A percentile compares a stretch with the other conserved stretches of the same genome.
Conservation (phyloP, 1,140 invertebrate species). For the Drosophila bipectinata region DNA sequence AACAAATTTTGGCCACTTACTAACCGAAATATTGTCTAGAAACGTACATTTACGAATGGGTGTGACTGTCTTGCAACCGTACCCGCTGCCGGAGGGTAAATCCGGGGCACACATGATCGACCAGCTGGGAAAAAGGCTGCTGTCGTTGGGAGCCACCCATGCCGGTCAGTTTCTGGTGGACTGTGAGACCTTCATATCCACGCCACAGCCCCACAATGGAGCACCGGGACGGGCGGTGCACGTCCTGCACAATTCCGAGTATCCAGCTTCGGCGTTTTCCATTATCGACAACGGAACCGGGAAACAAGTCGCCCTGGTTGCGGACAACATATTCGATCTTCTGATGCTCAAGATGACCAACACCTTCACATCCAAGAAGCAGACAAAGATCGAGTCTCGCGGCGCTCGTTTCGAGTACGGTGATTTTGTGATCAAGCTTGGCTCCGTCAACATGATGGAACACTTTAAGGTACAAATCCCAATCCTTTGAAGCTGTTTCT, state of each 20-base stretch:
- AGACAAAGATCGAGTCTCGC: constrained; percentile 95
- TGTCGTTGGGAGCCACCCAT: constrained; percentile 93
- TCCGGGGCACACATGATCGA: constrained; percentile 94
- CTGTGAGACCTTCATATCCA: constrained; percentile 96
- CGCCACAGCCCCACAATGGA: constrained; percentile 87
- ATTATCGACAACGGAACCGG: constrained; percentile 93
- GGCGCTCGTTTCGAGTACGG: constrained; percentile 96
- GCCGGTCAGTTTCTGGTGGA: constrained; percentile 96
- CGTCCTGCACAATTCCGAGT: constrained; percentile 97
- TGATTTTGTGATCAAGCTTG: constrained; percentile 97
- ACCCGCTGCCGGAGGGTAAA: constrained; percentile 93
- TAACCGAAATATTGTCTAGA: neutral
- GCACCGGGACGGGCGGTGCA: constrained; percentile 91
- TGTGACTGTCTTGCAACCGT: constrained; percentile 88
- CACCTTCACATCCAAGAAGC: constrained; percentile 95
- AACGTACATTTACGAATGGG: constrained; percentile 48
- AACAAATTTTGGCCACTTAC: neutral
- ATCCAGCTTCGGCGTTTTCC: constrained; percentile 96
- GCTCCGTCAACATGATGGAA: constrained; percentile 95
- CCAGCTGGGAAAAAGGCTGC: constrained; percentile 92
- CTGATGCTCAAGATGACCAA: constrained; percentile 94
- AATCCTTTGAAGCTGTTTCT: neutral
- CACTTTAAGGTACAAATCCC: constrained; percentile 89
- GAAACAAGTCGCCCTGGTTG: constrained; percentile 93
- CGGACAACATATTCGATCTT: constrained; percentile 95